Percentiles rank a stretch among this genome's conserved stretches.
These are phyloP conservation scores for Orycteropus afer DNA, from an alignment of 2,113 vertebrate species.

Conservation along the genomic window DNA sequence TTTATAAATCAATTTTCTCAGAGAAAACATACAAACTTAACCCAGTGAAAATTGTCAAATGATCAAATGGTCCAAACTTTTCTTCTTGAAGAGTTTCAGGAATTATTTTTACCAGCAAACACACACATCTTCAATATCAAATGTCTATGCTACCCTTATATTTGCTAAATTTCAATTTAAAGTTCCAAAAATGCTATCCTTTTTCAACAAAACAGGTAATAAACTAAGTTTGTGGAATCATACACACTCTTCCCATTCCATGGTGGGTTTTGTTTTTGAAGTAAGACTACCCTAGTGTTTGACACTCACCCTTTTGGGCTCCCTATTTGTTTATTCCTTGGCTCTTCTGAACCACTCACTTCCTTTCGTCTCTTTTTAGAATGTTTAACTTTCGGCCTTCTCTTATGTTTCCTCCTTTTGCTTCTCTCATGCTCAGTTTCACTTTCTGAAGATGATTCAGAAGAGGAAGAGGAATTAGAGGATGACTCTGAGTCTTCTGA, in stretches of 20 bases:
- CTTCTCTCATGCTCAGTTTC: slow-evolving; percentile 89
- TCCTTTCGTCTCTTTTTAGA: slow-evolving; percentile 89
- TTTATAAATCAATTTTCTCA: slow-evolving; percentile 23
- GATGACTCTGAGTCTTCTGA: slow-evolving; percentile 90
- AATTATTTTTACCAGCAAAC: slow-evolving; percentile 32
- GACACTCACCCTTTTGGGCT: slow-evolving; percentile 84
- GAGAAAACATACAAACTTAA: slow-evolving; percentile 19
- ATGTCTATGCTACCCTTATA: background rate
- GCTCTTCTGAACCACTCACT: slow-evolving; percentile 84
- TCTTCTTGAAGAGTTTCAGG: background rate
- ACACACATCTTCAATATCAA: background rate
- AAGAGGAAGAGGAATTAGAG: slow-evolving; percentile 87
- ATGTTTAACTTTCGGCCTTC: slow-evolving; percentile 88
- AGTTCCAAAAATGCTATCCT: background rate
- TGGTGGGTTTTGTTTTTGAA: background rate
- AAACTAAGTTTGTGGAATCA: background rate
- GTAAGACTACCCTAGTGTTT: background rate
- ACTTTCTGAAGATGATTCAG: slow-evolving; percentile 89
- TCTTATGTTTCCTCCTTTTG: slow-evolving; percentile 88
- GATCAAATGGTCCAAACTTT: background rate
- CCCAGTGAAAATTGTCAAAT: slow-evolving; percentile 11
- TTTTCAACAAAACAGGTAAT: background rate
- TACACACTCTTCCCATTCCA: background rate
- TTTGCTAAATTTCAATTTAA: background rate
- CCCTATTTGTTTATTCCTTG: slow-evolving; percentile 74